Conservation (phyloP, 2,797 vertebrate species). For the Anabacerthia variegaticeps region DNA sequence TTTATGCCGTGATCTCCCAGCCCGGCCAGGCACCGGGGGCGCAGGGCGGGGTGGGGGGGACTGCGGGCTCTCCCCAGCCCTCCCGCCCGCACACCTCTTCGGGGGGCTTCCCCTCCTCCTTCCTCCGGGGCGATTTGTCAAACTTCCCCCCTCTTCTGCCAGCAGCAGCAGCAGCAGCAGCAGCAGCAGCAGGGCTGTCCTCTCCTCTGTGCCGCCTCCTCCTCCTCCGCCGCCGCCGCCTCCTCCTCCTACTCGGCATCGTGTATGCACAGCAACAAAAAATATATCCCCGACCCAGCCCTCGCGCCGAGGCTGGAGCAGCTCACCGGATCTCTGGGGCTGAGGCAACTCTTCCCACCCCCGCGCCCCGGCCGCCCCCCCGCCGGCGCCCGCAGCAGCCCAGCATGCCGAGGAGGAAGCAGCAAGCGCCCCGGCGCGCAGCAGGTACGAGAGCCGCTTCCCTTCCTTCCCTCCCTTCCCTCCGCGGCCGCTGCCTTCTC, state of each 20-base stretch:
- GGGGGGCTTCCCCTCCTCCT: constrained; percentile 64
- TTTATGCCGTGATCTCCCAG: constrained; percentile 70
- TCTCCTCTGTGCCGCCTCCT: constrained; percentile 49
- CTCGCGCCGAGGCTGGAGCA: constrained; percentile 82
- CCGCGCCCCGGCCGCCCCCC: constrained; percentile 65
- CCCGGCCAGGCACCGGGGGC: constrained; percentile 42
- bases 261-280: constrained; percentile 78
- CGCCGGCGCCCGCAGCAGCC: constrained; percentile 47
- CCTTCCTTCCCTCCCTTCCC: neutral
- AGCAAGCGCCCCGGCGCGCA: constrained; percentile 96
- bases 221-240: constrained; percentile 9
- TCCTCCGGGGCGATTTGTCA: constrained; percentile 79
- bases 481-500: neutral
- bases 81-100: constrained; percentile 44
- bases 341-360: constrained; percentile 58
- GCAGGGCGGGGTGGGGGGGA: constrained; percentile 44
- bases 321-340: constrained; percentile 71
- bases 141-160: constrained; percentile 68
- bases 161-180: constrained; percentile 34
- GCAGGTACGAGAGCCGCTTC: constrained; percentile 84
- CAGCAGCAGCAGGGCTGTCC: constrained; percentile 38
- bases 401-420: constrained; percentile 97
- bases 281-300: constrained; percentile 67
- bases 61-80: constrained; percentile 69
- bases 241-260: constrained; percentile 77